A percentile compares a stretch with the other conserved stretches of the same genome.
Evolutionary conservation across 2,888 invertebrate species (phyloP).

Genomic region (Nebria salina): DNA sequence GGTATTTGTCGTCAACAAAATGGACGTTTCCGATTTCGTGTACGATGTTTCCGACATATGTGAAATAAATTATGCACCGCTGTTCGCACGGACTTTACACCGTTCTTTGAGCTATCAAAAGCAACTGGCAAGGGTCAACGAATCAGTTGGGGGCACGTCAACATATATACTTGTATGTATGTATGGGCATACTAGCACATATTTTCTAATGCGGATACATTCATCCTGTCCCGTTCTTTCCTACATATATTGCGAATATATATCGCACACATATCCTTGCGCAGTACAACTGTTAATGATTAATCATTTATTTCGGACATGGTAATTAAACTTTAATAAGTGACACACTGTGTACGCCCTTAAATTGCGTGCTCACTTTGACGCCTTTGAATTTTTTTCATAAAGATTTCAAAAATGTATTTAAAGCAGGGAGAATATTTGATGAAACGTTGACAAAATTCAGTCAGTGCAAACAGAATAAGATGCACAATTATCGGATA

Average conservation of each 20-base stretch:
- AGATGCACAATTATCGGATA: no score
- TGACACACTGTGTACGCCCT: slow-evolving; percentile 59
- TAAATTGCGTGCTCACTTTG: slow-evolving; percentile 49
- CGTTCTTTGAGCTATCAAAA: slow-evolving; percentile 45
- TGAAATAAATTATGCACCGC: slow-evolving; percentile 40
- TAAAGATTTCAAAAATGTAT: neutral
- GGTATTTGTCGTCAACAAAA: slow-evolving; percentile 8
- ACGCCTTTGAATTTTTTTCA: slow-evolving; percentile 47
- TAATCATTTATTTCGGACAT: slow-evolving; percentile 61
- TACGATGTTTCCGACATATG: slow-evolving; percentile 33
- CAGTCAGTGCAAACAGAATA: no score
- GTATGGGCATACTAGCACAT: neutral
- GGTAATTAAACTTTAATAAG: slow-evolving; percentile 61
- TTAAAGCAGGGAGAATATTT: slow-evolving; percentile 12
- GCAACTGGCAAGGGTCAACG: slow-evolving; percentile 18
- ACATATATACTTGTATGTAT: neutral
- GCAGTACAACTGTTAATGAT: slow-evolving; percentile 58
- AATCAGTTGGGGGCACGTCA: neutral
- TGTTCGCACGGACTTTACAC: slow-evolving; percentile 35
- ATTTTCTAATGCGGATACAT: slow-evolving; percentile 3
- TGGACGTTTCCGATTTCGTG: slow-evolving; percentile 27
- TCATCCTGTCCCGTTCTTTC: neutral
- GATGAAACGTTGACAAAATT: neutral
- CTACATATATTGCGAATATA: neutral
- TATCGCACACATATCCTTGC: slow-evolving; percentile 23